Percentiles rank a stretch among this genome's conserved stretches.
Evolutionary conservation across 92 coral and sea anemone genomes (phyloP).

Genomic region (Parazoanthus atlanticus): DNA sequence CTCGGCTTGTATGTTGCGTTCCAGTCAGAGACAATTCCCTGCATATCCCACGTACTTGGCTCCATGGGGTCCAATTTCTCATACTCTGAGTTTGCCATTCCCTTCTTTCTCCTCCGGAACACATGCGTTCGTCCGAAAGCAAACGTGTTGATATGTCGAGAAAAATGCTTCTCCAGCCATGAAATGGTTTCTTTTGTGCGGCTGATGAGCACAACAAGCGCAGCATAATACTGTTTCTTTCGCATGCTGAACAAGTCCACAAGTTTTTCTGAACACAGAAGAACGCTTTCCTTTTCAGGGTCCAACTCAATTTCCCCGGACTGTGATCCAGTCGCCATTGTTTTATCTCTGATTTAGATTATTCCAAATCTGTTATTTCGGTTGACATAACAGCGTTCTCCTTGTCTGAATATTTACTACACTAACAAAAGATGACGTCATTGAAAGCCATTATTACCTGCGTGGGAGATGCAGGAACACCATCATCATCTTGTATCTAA

Average conservation of each 20-base stretch:
- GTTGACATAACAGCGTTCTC: background rate
- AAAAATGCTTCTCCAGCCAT: conserved; percentile 8
- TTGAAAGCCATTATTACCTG: background rate
- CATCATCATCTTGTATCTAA: background rate
- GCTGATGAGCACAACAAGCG: conserved; percentile 14
- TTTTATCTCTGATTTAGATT: background rate
- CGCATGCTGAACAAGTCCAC: conserved; percentile 9
- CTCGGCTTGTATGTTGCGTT: background rate
- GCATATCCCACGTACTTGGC: background rate
- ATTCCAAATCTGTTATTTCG: background rate
- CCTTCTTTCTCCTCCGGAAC: conserved; percentile 8
- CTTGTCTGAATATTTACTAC: background rate
- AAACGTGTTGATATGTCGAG: conserved; percentile 18
- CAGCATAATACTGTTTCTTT: conserved; percentile 6
- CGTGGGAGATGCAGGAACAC: background rate
- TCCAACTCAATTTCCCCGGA: background rate
- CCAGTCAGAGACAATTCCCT: conserved; percentile 2
- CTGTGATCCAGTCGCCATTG: conserved; percentile 1
- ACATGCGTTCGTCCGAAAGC: conserved; percentile 8
- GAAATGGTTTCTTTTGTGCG: conserved; percentile 24
- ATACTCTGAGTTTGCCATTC: background rate
- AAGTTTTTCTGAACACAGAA: background rate
- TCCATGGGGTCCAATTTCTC: conserved; percentile 5
- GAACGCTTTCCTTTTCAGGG: background rate
- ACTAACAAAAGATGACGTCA: background rate